Evolutionary conservation across 2,113 vertebrate genomes (phyloP), one percentile per base, ranked within the genome.

Genomic region (Antidorcas marsupialis): DNA sequence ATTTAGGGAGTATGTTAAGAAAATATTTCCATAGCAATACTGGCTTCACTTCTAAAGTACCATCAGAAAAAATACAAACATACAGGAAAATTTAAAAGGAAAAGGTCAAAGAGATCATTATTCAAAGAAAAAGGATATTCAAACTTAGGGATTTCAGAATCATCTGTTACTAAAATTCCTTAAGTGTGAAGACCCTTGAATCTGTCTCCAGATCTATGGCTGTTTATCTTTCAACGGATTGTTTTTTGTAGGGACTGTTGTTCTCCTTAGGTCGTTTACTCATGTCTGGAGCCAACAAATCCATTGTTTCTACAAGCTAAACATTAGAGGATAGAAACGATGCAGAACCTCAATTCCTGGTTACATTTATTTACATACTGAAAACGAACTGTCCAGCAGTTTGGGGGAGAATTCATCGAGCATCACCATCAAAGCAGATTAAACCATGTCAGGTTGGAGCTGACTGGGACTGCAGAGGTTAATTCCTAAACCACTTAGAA

Each of bases 231-330:
- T 86, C 55, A 86, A 83, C 45, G 36, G 94, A 87, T 21, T 15
- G 21, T 82, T 91, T 91, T 60, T 74, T 57, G n/a, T 5, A 87
- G 27, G 88, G 64, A 52, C 43, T n/a, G 39, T 39, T 84, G 45
- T 39, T 91, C 79, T 64, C 55, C 57, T 53, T 21, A 74, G 55
- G 71, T 76, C 84, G 76, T 96, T 74, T 57, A 90, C 78, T 94
- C 67, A 36, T 81, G 94, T 82, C 90, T 83, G 55, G 64, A 85
- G 82, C 89, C 1, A 43, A 90, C 43, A 78, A 86, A 83, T 83
- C 93, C 94, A 89, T 39, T 87, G 93, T 95, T 95, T 53, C 84
- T 84, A 74, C 43, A 81, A 94, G 86, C 52, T 74, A 96, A 97
- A 94, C 82, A 84, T 59, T 55, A 62, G 62, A 2, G 3, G 27